Evolutionary conservation across 2,113 vertebrate species (phyloP), one percentile per base, ranked within the genome.

Genomic region (Saimiri boliviensis): DNA sequence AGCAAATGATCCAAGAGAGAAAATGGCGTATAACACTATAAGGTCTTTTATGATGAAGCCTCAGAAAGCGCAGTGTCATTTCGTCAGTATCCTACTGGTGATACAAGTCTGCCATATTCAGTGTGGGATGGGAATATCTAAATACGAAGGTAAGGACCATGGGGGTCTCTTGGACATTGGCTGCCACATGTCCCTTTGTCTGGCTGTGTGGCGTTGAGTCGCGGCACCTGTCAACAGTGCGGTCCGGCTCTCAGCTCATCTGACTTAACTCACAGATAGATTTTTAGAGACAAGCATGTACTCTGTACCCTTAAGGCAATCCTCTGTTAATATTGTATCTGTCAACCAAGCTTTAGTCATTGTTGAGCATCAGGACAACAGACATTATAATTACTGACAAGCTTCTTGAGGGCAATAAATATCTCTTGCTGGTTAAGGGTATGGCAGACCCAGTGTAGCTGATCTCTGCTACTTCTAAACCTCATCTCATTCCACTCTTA

Each of bases 311-410:
- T 82, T 47, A 58, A 76, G 91, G 94, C 56, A 68, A 92, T 77
- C 40, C 52, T 92, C 66, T 90, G 74, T 92, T 95, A 83, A 91
- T 97, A 96, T 81, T 92, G 74, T 92, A 70, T 66, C 94, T 97
- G 93, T 96, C 95, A 92, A 70, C 42, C 37, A 86, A 58, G 76
- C 20, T 96, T 83, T 58, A 40, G 63, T 82, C 81, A 87, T 30
- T 40, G 71, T 14, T 81, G 85, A 96, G 20, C 88, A 95, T 85
- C 19, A 71, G 52, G 71, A 85, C 83, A 77, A 73, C 87, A 94
- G 94, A 93, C 88, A 35, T 30, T 23, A 40, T 35, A 81, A 92
- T 87, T 45, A 13, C 76, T 54, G 81, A 92, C 85, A 81, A 60
- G 8, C 85, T 90, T 76, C 93, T 90, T 23, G 49, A 88, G 91